Percentiles rank a stretch among this genome's conserved stretches.
Conservation (phyloP, 2,113 vertebrate species). For the Ranitomeya imitator region DNA sequence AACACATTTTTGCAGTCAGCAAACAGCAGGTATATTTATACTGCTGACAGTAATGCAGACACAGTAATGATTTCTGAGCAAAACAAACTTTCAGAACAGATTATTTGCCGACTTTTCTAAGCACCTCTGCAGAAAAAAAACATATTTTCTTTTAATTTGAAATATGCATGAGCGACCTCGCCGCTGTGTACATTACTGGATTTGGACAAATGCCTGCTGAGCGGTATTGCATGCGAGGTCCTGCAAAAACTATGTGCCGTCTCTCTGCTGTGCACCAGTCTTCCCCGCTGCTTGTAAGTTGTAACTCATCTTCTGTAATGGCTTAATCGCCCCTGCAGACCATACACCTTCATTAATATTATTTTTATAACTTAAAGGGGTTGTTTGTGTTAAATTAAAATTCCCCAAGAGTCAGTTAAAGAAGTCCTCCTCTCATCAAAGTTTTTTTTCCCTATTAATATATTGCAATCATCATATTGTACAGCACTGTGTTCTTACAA, state of each 20-base stretch:
- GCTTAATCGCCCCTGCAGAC: background rate
- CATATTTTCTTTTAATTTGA: background rate
- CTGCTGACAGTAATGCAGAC: conserved; percentile 33
- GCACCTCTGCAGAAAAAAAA: background rate
- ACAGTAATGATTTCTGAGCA: conserved; percentile 33
- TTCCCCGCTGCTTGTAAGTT: conserved; percentile 8
- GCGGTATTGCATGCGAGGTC: conserved; percentile 2
- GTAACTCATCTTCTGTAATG: background rate
- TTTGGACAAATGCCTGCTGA: conserved; percentile 7
- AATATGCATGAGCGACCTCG: conserved; percentile 6
- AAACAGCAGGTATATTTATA: conserved; percentile 39
- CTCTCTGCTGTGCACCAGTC: background rate
- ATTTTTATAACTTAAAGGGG: background rate
- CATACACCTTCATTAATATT: background rate
- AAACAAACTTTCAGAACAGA: conserved; percentile 30
- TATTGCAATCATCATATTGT: too few relatives aligned
- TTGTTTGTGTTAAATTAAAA: too few relatives aligned
- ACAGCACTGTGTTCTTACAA: too few relatives aligned
- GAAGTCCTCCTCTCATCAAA: too few relatives aligned
- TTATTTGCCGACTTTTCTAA: conserved; percentile 18
- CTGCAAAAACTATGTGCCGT: background rate
- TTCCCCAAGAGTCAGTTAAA: too few relatives aligned
- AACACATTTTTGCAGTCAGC: conserved; percentile 49
- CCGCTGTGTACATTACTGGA: conserved; percentile 12
- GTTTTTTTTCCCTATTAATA: too few relatives aligned